Evolutionary conservation across 1,140 invertebrate genomes (phyloP).

Genomic region (Protaetia brevitarsis): DNA sequence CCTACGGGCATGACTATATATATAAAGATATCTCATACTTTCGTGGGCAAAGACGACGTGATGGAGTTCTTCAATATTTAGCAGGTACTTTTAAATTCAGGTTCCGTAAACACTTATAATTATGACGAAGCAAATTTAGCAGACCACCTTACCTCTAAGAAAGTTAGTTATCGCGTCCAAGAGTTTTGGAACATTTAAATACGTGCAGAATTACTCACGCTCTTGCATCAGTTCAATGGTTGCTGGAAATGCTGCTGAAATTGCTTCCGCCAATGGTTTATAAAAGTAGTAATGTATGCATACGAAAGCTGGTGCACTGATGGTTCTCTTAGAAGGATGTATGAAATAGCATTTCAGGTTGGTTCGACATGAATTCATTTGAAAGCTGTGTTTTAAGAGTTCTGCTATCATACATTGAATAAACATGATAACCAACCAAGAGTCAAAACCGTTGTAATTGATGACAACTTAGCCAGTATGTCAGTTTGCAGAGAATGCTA

Average conservation of each 20-base stretch:
- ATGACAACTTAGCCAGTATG: too few species aligned
- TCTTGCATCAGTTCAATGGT: slow-evolving; percentile 37
- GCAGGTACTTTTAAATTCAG: not conserved
- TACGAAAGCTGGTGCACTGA: slow-evolving; percentile 37
- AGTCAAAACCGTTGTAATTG: too few species aligned
- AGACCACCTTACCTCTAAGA: slow-evolving; percentile 30
- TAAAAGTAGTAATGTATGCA: slow-evolving; percentile 37
- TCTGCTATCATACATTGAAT: too few species aligned
- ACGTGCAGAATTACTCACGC: slow-evolving; percentile 27
- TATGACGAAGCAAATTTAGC: slow-evolving; percentile 32
- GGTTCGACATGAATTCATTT: slow-evolving; percentile 42
- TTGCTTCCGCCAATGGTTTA: slow-evolving; percentile 39
- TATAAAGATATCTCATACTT: not conserved
- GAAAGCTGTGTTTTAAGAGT: too few species aligned
- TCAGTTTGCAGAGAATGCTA: too few species aligned
- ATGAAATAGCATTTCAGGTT: slow-evolving; percentile 36
- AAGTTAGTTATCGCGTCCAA: slow-evolving; percentile 27
- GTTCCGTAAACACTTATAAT: slow-evolving; percentile 21
- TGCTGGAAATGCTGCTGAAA: slow-evolving; percentile 33
- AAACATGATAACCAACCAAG: too few species aligned
- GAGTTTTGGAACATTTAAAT: slow-evolving; percentile 23
- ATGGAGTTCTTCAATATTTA: not conserved
- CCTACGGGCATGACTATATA: not conserved
- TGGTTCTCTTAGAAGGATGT: slow-evolving; percentile 28
- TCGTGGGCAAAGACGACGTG: not conserved